Base-by-base conservation (phyloP, 2,888 invertebrate genomes). In the Drosophila infuscata region DNA sequence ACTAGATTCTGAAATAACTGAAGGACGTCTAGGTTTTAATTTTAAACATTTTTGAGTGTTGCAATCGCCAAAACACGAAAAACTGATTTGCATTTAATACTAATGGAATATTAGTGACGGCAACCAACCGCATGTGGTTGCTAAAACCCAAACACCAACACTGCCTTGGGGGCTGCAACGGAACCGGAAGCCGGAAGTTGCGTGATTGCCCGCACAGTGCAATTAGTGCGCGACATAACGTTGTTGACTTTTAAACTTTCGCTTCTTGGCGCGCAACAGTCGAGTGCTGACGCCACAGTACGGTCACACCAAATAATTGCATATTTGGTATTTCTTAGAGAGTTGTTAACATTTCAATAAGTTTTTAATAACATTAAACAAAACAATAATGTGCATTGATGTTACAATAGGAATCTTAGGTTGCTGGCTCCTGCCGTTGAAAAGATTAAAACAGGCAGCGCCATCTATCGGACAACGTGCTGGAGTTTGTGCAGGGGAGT, bases 181-280 rank as follows among this genome's bases (percentile, higher is more conserved):
- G 87, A 80, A 83, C 52, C 51, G 61, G 61, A 81, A 51, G 59
- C 65, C 68, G 83, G 81, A 83, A 66, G 77, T 83, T 86, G 87
- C 81, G 83, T 88, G 83, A 60, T 67, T 79, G 20, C 60, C 52
- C 54, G 56, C 52, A 59, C 61, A 62, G 6, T 68, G 59, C 66
- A 73, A 73, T 81, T 69, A 81, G 48, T 32, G 29, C 33, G 8
- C 36, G 30, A 38, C 29, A 51, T 38, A n/a, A 63, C 30, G 20
- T 35, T 38, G n/a, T 15, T 29, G 12, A 17, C 11, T 57, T 81
- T 67, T 5, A 59, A 68, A 62, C 20, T 51, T 65, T 41, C 32
- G 63, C 25, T 51, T 9, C 2, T 41, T 46, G 61, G 58, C 75
- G 74, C 52, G 12, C 36, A 56, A 6, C n/a, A n/a, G 5, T 48